Conservation (phyloP, 2,888 invertebrate genomes). For the Ernsta delagoae region DNA sequence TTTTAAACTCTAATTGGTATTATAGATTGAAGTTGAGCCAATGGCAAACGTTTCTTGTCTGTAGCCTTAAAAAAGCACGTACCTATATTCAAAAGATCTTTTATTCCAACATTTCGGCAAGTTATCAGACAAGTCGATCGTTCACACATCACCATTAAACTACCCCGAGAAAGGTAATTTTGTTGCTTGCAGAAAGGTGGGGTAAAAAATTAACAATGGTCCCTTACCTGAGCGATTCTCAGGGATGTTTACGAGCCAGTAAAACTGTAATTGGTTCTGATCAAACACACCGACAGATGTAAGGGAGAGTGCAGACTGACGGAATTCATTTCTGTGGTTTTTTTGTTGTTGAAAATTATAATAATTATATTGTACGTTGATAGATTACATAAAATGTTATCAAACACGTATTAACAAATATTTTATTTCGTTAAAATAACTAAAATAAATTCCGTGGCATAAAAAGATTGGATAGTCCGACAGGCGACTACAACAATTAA, state of each 20-base stretch:
- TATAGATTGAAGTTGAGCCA: no score
- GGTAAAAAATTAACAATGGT: slow-evolving; percentile 59
- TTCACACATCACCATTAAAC: slow-evolving; percentile 28
- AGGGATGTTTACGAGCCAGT: slow-evolving; percentile 74
- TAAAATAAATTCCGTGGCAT: neutral
- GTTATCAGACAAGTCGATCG: slow-evolving; percentile 16
- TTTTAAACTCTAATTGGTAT: no score
- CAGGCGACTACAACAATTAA: slow-evolving; percentile 2
- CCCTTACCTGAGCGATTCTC: slow-evolving; percentile 71
- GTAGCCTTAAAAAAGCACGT: no score
- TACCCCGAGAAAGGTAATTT: slow-evolving; percentile 39
- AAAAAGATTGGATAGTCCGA: slow-evolving; percentile 2
- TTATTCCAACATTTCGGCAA: neutral
- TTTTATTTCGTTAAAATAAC: no score
- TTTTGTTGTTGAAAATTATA: neutral
- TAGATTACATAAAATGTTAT: no score
- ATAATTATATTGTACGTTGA: no score
- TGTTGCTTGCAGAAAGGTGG: slow-evolving; percentile 19
- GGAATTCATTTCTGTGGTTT: slow-evolving; percentile 2
- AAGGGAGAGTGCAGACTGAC: slow-evolving; percentile 38
- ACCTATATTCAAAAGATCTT: no score
- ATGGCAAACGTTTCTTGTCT: no score
- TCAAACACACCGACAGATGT: slow-evolving; percentile 69
- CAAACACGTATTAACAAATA: no score
- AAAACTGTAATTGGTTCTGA: slow-evolving; percentile 79